Base-by-base conservation (phyloP, 2,888 invertebrate genomes). In the Nemapogon koenigi region DNA sequence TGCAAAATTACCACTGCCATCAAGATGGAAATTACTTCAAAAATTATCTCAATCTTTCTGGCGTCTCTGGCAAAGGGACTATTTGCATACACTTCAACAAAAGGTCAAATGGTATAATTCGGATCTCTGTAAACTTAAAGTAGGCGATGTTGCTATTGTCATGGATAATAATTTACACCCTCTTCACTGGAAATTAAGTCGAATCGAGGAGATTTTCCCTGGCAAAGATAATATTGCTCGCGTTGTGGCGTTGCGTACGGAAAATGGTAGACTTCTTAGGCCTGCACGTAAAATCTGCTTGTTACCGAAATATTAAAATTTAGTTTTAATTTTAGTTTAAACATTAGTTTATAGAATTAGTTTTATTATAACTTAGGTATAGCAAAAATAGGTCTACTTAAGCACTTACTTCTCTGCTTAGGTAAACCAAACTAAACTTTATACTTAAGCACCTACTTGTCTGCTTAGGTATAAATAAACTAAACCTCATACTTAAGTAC, bases 31-130 rank as follows among this genome's bases (percentile, higher is more conserved):
- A 29, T 17, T 16, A 19, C 14, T 39, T 10, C 41, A 41, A 33
- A 33, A 39, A 28, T 27, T 42, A 1, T 31, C 35, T 16, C 44
- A 43, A 27, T 38, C 39, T 13, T 46, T 49, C 29, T 48, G 48
- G 48, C 35, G 37, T n/a, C 22, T 41, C 8, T 48, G 46, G 46
- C 35, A 27, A 10, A 19, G 29, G 13, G 46, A 48, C 10, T 48
- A 46, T 30, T 18, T 49, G 16, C 46, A 49, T 19, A 45, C 42
- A 7, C 31, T 49, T 14, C 47, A 47, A 37, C 42, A 43, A n/a
- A 39, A 44, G 26, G 35, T 36, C 15, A 45, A 45, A 27, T 48
- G 47, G 47, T 31, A 33, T 10, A 27, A 8, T 3, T 17, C 33
- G 10, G 4, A 11, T 28, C 6, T 8, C 4, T 13, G 19, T 2